These are phyloP conservation scores for Scolanthus callimorphus DNA, from an alignment of 92 coral and sea anemone genomes.

Conservation along the genomic window DNA sequence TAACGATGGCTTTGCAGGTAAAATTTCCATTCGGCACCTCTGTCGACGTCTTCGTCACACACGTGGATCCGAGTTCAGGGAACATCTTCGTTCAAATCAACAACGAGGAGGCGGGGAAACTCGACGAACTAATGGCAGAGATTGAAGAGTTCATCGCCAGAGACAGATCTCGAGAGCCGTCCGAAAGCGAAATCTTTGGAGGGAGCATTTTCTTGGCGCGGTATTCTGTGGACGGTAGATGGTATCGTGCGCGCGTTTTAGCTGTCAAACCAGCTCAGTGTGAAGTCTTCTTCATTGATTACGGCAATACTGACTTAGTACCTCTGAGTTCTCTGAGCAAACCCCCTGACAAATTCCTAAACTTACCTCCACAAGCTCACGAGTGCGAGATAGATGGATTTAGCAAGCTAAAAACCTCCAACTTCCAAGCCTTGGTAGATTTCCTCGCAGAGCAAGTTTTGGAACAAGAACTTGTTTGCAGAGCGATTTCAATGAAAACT, in stretches of 20 bases:
- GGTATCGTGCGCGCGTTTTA: constrained; percentile 90
- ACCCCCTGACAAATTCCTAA: constrained; percentile 61
- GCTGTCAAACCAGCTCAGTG: constrained; percentile 55
- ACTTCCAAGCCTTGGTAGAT: constrained; percentile 38
- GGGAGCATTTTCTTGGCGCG: constrained; percentile 78
- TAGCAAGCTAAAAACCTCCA: constrained; percentile 38
- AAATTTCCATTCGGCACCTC: constrained; percentile 75
- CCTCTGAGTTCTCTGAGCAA: constrained; percentile 50
- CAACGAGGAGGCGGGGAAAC: constrained; percentile 71
- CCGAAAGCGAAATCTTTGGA: constrained; percentile 40
- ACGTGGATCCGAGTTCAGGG: constrained; percentile 77
- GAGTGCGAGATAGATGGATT: constrained; percentile 82
- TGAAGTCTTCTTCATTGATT: constrained; percentile 89
- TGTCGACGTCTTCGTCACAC: constrained; percentile 85
- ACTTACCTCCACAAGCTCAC: constrained; percentile 71
- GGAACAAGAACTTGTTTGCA: constrained; percentile 75
- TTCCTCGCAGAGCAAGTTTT: constrained; percentile 49
- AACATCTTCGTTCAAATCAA: constrained; percentile 83
- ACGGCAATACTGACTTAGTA: constrained; percentile 84
- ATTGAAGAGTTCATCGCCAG: constrained; percentile 60
- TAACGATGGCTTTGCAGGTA: constrained; percentile 86
- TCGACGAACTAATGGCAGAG: constrained; percentile 77
- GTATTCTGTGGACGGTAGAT: constrained; percentile 66
- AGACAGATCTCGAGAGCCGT: constrained; percentile 33
- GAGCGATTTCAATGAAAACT: constrained; percentile 66